Evolutionary conservation across 2,113 vertebrate species (phyloP).

Genomic region (Crotalus horridus): DNA sequence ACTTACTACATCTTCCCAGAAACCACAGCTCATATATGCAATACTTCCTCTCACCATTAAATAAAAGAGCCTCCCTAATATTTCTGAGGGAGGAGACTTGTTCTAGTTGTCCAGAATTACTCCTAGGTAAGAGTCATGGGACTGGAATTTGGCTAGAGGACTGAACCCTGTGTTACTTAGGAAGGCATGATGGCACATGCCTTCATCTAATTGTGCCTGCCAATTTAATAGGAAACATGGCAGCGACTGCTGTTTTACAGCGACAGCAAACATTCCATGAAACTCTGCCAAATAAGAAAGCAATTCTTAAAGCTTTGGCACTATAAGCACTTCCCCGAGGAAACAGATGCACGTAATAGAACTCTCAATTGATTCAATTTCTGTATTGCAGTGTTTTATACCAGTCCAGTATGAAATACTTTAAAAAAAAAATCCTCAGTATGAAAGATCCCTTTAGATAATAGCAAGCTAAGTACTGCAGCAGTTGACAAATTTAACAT

Average conservation of each 20-base stretch:
- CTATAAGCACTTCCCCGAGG: neutral
- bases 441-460: neutral
- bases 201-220: neutral
- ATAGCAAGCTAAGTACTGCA: neutral
- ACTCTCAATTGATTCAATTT: neutral
- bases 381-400: neutral
- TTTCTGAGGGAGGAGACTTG: neutral
- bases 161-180: neutral
- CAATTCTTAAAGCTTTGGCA: neutral
- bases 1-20: neutral
- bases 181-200: constrained; percentile 5
- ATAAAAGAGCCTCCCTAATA: neutral
- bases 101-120: neutral
- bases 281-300: neutral
- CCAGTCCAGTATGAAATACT: neutral
- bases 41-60: neutral
- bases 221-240: neutral
- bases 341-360: neutral
- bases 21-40: neutral
- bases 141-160: neutral
- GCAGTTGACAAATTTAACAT: neutral
- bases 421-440: neutral
- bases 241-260: neutral
- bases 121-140: neutral
- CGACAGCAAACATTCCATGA: neutral